These are phyloP conservation scores for Ophion ellenae DNA, from an alignment of 2,888 invertebrate species.

Conservation along the genomic window DNA sequence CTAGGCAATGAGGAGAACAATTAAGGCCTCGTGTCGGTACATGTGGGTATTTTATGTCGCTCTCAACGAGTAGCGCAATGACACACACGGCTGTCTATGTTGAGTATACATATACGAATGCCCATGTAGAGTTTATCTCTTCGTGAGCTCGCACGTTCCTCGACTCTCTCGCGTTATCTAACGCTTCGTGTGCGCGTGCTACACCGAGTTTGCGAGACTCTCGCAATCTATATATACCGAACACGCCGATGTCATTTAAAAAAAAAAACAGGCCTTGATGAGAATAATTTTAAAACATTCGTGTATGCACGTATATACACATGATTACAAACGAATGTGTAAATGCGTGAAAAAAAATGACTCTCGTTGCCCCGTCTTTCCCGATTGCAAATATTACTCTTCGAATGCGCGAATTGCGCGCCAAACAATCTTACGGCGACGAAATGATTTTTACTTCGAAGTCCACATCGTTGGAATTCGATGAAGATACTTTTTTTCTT, in stretches of 20 bases:
- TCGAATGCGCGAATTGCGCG: background rate
- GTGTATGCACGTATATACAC: background rate
- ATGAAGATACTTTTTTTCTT: background rate
- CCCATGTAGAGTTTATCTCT: constrained; percentile 26
- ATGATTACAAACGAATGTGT: background rate
- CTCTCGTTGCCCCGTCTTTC: background rate
- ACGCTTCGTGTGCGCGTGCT: constrained; percentile 27
- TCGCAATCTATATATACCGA: constrained; percentile 4
- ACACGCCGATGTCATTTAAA: background rate
- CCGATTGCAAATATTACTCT: background rate
- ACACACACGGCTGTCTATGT: background rate
- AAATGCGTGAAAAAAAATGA: background rate
- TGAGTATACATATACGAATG: constrained; percentile 5
- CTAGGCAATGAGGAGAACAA: constrained; percentile 72
- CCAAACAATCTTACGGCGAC: background rate
- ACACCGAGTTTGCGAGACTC: constrained; percentile 23
- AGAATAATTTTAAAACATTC: constrained; percentile 10
- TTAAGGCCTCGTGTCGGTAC: constrained; percentile 68
- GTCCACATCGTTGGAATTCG: background rate
- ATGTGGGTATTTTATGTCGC: constrained; percentile 25
- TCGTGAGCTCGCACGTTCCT: constrained; percentile 30
- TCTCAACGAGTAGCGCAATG: background rate
- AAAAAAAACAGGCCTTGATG: constrained; percentile 22
- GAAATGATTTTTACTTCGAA: too few species aligned
- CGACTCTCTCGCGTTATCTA: constrained; percentile 34